phyloP scores from a whole-genome alignment of 2,797 vertebrate genomes.

The Mycteria americana region DNA sequence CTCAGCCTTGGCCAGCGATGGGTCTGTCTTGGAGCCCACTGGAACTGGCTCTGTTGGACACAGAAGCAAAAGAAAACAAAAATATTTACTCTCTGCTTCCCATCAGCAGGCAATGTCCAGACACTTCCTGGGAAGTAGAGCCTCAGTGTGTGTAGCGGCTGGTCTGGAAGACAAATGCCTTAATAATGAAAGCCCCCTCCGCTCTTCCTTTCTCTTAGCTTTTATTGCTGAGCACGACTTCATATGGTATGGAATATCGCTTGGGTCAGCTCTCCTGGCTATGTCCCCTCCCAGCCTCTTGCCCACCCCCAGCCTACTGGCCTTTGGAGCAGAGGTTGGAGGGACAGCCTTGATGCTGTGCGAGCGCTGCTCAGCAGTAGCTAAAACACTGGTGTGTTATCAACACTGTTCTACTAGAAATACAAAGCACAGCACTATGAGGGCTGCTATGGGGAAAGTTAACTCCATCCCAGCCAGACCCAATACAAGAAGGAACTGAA shows the following conservation, averaged over 20 bases:
- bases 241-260: neutral
- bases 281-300: neutral
- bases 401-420: neutral
- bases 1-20: accelerated
- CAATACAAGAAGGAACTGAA: neutral
- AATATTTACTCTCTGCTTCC: neutral
- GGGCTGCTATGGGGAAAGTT: neutral
- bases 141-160: accelerated
- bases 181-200: neutral
- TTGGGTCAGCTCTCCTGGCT: neutral
- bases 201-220: neutral
- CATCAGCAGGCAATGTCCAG: neutral
- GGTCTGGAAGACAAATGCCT: neutral
- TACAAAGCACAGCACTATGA: neutral
- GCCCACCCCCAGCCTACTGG: neutral
- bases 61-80: neutral
- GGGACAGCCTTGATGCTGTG: neutral
- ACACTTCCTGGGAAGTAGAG: neutral
- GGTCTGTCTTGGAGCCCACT: accelerated
- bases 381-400: neutral
- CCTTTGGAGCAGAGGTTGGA: neutral
- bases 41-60: neutral
- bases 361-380: neutral
- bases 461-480: neutral
- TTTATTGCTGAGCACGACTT: neutral